Evolutionary conservation across 2,797 vertebrate genomes (phyloP).

Genomic region (Telmatherina bonti): DNA sequence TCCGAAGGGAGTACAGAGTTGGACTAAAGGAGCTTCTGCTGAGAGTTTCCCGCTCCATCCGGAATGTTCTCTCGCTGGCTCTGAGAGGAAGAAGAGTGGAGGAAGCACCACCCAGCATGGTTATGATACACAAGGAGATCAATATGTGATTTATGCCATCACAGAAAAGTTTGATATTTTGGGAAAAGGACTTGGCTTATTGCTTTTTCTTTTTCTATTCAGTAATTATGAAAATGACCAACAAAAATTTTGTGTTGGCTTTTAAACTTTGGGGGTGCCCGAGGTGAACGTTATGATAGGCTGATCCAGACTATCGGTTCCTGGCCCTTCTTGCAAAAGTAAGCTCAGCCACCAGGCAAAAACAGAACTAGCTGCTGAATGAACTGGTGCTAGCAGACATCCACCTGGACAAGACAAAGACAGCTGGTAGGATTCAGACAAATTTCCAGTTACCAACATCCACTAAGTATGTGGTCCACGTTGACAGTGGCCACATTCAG

Average conservation of each 20-base stretch:
- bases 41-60: constrained; percentile 72
- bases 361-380: too few relatives aligned
- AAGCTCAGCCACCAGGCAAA: background rate
- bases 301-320: background rate
- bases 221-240: background rate
- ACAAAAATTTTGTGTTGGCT: background rate
- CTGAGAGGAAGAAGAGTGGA: constrained; percentile 76
- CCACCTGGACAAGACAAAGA: too few relatives aligned
- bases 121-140: constrained; percentile 69
- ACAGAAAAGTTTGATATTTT: background rate
- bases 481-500: too few relatives aligned
- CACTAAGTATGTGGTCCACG: too few relatives aligned
- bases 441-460: too few relatives aligned
- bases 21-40: constrained; percentile 82
- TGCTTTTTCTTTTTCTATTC: background rate
- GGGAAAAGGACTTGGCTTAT: background rate
- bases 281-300: constrained; percentile 4
- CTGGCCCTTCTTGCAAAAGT: background rate
- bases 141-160: constrained; percentile 55
- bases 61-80: constrained; percentile 58
- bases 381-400: too few relatives aligned
- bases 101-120: constrained; percentile 64
- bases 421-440: too few relatives aligned
- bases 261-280: background rate
- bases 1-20: constrained; percentile 81